Evolutionary conservation across 2,888 invertebrate genomes (phyloP).

Genomic region (Drosophila recens): DNA sequence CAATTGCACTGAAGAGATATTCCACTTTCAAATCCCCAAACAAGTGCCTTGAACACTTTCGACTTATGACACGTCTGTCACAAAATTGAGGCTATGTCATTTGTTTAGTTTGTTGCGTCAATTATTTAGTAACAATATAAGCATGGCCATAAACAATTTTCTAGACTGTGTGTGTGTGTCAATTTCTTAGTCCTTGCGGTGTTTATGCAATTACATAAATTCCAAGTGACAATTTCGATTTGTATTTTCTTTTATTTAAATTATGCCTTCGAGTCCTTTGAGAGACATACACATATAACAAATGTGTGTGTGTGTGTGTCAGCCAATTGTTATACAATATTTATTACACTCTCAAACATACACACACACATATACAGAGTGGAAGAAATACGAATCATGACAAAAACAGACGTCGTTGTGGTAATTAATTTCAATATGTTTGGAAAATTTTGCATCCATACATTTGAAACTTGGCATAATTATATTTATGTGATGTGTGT

Average conservation of each 20-base stretch:
- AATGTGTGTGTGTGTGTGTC: conserved; percentile 17
- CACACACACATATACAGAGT: conserved; percentile 30
- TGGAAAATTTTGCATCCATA: conserved; percentile 43
- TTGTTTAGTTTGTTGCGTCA: conserved; percentile 76
- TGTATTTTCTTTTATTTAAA: conserved; percentile 78
- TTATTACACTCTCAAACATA: conserved; percentile 54
- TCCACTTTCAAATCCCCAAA: background rate
- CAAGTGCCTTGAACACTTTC: conserved; percentile 38
- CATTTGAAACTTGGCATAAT: conserved; percentile 67
- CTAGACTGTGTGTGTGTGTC: conserved; percentile 3
- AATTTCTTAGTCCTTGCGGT: conserved; percentile 55
- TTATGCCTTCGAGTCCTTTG: conserved; percentile 62
- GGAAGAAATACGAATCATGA: conserved; percentile 27
- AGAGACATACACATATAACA: conserved; percentile 9
- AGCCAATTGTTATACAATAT: conserved; percentile 66
- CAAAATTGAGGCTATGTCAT: conserved; percentile 74
- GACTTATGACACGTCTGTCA: conserved; percentile 62
- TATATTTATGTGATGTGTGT: conserved; percentile 70
- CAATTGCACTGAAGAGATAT: background rate
- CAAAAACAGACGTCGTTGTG: conserved; percentile 70
- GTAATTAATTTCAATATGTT: conserved; percentile 76
- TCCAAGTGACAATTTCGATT: conserved; percentile 76
- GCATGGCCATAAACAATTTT: conserved; percentile 50
- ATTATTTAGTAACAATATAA: conserved; percentile 63
- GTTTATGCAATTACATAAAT: conserved; percentile 76